Evolutionary conservation across 2,888 invertebrate species (phyloP), one percentile per base, ranked within the genome.

Genomic region (Linnaemya tessellans): DNA sequence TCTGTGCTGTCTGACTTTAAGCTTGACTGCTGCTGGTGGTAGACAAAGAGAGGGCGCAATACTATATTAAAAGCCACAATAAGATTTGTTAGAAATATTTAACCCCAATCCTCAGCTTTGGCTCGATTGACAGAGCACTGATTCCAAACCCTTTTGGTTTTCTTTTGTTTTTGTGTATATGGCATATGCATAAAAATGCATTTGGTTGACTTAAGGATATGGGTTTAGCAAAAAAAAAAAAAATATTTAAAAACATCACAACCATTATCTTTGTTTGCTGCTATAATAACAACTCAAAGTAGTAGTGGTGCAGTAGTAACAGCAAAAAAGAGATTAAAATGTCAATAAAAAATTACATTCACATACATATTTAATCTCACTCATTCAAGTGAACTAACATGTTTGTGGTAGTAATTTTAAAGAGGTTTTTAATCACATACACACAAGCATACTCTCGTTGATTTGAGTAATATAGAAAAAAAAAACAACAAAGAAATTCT

Each of bases 101-200:
- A 60, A 25, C 25, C 71, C 58, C 64, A 15, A n/a, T 4, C 18
- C 41, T 46, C 38, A 38, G 5, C 51, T 22, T 54, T 41, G 13
- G 11, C n/a, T 18, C 30, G 22, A 3, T 49, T 20, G n/a, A 38
- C 60, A 20, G 10, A 75, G 8, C 62, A 30, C 43, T 54, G 20
- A 7, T 70, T 75, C 75, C 64, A 58, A 56, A 79, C 56, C 74
- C 75, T 80, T 64, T 78, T 68, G 25, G 62, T 22, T 67, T 68
- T 51, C 43, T 62, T 75, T 81, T 81, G 81, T 81, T 43, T 46
- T 54, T 75, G 7, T 38, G 46, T 60, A 84, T 80, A 62, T 73
- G 78, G 68, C 84, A 84, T 84, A 77, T 84, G 84, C 77, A 84
- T 81, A 75, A 79, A 81, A 79, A 70, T 84, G 84, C 84, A 84